Percentiles rank a stretch among this genome's conserved stretches.
These are phyloP conservation scores for Hippoglossus stenolepis DNA, from an alignment of 2,113 vertebrate genomes.

Conservation along the genomic window DNA sequence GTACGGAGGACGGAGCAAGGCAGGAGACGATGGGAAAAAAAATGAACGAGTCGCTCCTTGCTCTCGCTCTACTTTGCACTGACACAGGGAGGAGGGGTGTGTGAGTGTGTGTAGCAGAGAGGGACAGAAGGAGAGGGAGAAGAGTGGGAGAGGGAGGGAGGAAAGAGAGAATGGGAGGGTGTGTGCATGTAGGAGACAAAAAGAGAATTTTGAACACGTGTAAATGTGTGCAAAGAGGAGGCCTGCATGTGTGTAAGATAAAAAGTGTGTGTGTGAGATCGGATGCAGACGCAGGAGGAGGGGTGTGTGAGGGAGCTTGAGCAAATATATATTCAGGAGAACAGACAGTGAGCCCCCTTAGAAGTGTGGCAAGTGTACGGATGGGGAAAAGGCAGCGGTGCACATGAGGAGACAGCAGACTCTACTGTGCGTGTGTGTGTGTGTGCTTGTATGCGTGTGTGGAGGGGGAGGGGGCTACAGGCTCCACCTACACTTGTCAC, in stretches of 20 bases:
- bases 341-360: not conserved
- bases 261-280: constrained; percentile 12
- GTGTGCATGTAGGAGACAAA: constrained; percentile 39
- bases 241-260: constrained; percentile 12
- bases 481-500: constrained; percentile 82
- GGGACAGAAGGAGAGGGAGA: constrained; percentile 19
- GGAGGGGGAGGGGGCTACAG: constrained; percentile 52
- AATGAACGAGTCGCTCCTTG: constrained; percentile 68
- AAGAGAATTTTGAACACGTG: constrained; percentile 39
- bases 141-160: not conserved
- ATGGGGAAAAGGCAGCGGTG: constrained; percentile 23
- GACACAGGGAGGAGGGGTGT: constrained; percentile 66
- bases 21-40: constrained; percentile 50
- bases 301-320: constrained; percentile 1
- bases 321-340: constrained; percentile 4
- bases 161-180: constrained; percentile 17
- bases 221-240: constrained; percentile 41
- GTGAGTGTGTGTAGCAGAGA: constrained; percentile 32
- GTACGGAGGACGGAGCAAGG: constrained; percentile 51
- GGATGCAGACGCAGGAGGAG: constrained; percentile 18
- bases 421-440: constrained; percentile 21
- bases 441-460: constrained; percentile 33
- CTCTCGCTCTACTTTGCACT: constrained; percentile 75
- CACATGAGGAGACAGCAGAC: constrained; percentile 40
- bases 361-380: constrained; percentile 38